Base-by-base conservation (phyloP, 2,113 vertebrate species). In the Cyanoderma ruficeps region DNA sequence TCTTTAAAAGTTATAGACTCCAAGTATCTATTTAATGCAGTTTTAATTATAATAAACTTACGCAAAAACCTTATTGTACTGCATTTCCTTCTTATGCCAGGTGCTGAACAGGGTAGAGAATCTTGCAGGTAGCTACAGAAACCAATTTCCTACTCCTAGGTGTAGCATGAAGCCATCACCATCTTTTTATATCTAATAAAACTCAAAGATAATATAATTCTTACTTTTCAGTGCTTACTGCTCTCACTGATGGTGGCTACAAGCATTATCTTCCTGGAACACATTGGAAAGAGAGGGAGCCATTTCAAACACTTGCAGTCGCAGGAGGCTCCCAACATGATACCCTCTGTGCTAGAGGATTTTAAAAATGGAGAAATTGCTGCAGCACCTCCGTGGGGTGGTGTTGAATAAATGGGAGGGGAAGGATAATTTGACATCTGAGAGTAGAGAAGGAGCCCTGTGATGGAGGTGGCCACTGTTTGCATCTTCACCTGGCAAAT, bases 391-490 rank as follows among this genome's bases (percentile, higher is more conserved):
- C 71, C 10, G 20, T 30, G 28, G 6, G 4, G 7, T 11, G 17
- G 15, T n/a, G 14, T 27, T 30, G 41, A 42, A 23, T 13, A 41
- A 57, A 21, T 1, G 1, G 14, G 33, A 76, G 6, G 27, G 35
- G 50, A 83, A 87, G 46, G 20, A 19, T 42, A n/a, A 39, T 24
- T n/a, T 55, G 31, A 9, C 31, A 17, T 11, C 41, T 44, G 23
- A 76, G 53, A 55, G 25, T 22, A 39, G 15, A 39, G 84, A 30
- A 92, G 37, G 31, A 91, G 35, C 25, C 37, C 9, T 46, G 3
- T 0, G 0, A 28, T 31, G 14, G 42, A 72, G 7, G n/a, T 6
- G 53, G 28, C 33, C 30, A 20, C 25, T 0, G 0, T 64, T 55
- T 56, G 11, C 59, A 56, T 71, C 52, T 33, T n/a, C 15, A 75